A percentile compares a stretch with the other conserved stretches of the same genome.
These are phyloP conservation scores for Plagiodera versicolora DNA, from an alignment of 2,888 invertebrate species.

Conservation along the genomic window DNA sequence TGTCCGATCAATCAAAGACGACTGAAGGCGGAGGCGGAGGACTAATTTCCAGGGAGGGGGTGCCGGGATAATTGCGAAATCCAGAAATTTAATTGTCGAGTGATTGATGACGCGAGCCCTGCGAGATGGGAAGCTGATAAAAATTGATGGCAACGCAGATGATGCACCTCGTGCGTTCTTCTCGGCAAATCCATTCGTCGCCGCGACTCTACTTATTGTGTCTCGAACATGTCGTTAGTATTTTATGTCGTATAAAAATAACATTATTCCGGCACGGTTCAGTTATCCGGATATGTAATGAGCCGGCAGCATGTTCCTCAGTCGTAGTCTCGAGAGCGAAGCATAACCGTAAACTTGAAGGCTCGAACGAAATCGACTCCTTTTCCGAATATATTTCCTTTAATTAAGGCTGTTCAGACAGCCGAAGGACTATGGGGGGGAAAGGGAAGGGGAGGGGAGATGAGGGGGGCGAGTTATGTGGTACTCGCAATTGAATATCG, in stretches of 20 bases:
- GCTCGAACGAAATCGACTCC: conserved; percentile 41
- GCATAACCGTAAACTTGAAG: conserved; percentile 45
- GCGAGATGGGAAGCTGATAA: background rate
- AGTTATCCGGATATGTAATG: conserved; percentile 50
- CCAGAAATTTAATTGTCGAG: conserved; percentile 28
- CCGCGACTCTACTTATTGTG: conserved; percentile 37
- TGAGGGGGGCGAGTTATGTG: background rate
- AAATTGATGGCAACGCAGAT: too few relatives aligned
- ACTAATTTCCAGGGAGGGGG: conserved; percentile 16
- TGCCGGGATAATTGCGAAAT: conserved; percentile 23
- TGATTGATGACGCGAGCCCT: conserved; percentile 26
- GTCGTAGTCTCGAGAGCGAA: conserved; percentile 35
- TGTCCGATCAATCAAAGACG: conserved; percentile 35
- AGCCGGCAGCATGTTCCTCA: conserved; percentile 47
- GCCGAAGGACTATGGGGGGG: background rate
- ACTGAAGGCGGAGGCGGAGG: conserved; percentile 6
- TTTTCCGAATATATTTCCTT: conserved; percentile 40
- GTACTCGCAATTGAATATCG: background rate
- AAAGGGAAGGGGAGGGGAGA: background rate
- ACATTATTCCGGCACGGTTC: conserved; percentile 48
- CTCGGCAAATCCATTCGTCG: background rate
- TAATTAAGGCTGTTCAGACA: conserved; percentile 40
- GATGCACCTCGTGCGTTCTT: too few relatives aligned
- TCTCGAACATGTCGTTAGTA: conserved; percentile 48
- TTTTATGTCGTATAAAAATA: conserved; percentile 51